Percentiles rank a stretch among this genome's conserved stretches.
Evolutionary conservation across 2,888 invertebrate genomes (phyloP).

Genomic region (Toxonevra muliebris): DNA sequence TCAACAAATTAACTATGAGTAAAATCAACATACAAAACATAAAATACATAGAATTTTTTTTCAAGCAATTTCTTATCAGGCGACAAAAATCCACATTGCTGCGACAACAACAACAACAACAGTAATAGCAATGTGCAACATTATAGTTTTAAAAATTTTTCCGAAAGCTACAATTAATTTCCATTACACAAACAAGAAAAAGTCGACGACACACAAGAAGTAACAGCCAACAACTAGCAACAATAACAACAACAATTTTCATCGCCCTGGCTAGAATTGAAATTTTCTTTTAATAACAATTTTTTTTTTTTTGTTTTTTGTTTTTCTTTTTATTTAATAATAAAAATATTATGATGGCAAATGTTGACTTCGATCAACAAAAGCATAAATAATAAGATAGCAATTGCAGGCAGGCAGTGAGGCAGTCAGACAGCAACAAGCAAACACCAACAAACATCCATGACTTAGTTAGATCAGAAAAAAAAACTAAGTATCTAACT

Average conservation of each 20-base stretch:
- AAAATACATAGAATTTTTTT: too few relatives aligned
- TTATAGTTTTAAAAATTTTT: constrained; percentile 7
- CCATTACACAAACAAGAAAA: constrained; percentile 13
- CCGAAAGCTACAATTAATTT: constrained; percentile 17
- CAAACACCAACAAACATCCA: too few relatives aligned
- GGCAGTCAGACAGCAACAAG: neutral
- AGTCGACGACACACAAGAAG: neutral
- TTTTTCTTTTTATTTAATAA: neutral
- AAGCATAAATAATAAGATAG: constrained; percentile 54
- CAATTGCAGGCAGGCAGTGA: constrained; percentile 5
- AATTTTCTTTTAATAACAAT: too few relatives aligned
- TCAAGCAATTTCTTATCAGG: constrained; percentile 5
- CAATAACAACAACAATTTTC: neutral
- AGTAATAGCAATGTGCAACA: constrained; percentile 10
- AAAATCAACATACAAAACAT: too few relatives aligned
- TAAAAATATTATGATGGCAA: constrained; percentile 51
- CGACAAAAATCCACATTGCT: constrained; percentile 17
- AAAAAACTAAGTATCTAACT: too few relatives aligned
- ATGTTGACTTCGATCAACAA: constrained; percentile 54
- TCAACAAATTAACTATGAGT: too few relatives aligned
- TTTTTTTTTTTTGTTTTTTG: too few relatives aligned
- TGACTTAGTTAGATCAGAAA: too few relatives aligned
- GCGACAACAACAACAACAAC: neutral
- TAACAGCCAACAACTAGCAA: neutral
- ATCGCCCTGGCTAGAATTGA: too few relatives aligned